Evolutionary conservation across 2,113 vertebrate species (phyloP).

Genomic region (Clarias magur): DNA sequence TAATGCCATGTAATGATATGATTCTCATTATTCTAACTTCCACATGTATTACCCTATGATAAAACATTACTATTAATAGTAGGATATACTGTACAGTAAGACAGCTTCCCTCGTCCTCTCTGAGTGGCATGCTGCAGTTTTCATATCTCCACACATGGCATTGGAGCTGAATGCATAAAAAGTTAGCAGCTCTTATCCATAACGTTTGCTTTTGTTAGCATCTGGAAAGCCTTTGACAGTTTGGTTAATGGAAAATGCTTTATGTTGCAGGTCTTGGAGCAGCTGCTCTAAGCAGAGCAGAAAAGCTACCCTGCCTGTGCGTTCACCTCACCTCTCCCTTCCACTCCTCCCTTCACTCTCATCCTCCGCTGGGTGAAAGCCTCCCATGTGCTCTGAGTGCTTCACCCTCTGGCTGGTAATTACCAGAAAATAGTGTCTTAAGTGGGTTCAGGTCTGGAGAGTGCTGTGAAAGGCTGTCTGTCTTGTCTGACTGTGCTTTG

Average conservation of each 20-base stretch:
- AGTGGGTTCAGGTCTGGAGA: constrained; percentile 27
- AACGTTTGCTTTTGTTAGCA: constrained; percentile 43
- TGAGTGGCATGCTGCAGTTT: background rate
- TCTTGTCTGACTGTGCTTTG: constrained; percentile 2
- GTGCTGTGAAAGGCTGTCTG: background rate
- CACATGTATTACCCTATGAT: constrained; percentile 1
- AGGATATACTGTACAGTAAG: background rate
- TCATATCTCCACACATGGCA: constrained; percentile 14
- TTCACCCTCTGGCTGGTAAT: constrained; percentile 13
- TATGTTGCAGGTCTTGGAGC: constrained; percentile 2
- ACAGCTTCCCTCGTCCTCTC: background rate
- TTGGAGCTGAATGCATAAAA: background rate
- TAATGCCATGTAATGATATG: constrained; percentile 10
- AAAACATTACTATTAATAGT: constrained; percentile 35
- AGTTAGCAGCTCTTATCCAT: background rate
- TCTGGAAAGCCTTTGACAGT: constrained; percentile 44
- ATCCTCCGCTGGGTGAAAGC: background rate
- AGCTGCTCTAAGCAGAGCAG: background rate
- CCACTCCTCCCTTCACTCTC: background rate
- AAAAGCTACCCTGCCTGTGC: constrained; percentile 25
- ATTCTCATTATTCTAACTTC: constrained; percentile 14
- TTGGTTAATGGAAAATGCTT: constrained; percentile 43
- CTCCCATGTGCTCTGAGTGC: constrained; percentile 12
- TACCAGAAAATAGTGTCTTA: constrained; percentile 25
- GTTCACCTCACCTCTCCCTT: no score